Conservation (phyloP, 2,797 vertebrate genomes). For the Tamandua tetradactyla region DNA sequence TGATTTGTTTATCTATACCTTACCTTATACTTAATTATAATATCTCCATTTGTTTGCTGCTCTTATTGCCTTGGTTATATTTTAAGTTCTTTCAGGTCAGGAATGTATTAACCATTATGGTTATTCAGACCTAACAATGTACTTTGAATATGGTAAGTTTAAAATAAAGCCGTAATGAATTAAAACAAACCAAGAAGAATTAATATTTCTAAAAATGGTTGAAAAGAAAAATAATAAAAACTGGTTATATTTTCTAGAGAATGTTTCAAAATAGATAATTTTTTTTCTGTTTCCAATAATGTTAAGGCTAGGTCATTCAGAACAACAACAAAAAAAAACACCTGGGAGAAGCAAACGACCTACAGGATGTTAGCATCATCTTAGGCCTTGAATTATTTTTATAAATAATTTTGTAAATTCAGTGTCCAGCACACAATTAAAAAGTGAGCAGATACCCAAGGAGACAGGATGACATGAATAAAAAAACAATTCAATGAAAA, state of each 20-base stretch:
- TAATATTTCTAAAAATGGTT: not conserved
- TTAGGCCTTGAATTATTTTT: not conserved
- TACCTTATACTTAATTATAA: not conserved
- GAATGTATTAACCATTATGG: too few relatives aligned
- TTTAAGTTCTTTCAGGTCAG: not conserved
- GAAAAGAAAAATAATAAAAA: not conserved
- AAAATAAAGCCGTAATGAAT: not conserved
- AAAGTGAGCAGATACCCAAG: not conserved
- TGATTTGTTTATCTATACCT: not conserved
- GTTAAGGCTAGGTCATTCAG: not conserved
- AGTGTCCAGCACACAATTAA: not conserved
- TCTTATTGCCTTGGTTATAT: not conserved
- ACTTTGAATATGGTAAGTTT: not conserved
- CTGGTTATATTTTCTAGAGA: not conserved
- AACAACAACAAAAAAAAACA: not conserved
- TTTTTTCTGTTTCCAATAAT: not conserved
- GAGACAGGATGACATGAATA: not conserved
- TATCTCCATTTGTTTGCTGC: too few relatives aligned
- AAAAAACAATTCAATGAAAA: not conserved
- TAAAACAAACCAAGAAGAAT: not conserved
- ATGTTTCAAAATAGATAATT: not conserved
- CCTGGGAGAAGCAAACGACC: not conserved
- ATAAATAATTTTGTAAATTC: not conserved
- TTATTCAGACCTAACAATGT: not conserved
- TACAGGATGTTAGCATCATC: not conserved